Evolutionary conservation across 2,113 vertebrate species (phyloP).

Genomic region (Zosterops japonicus): DNA sequence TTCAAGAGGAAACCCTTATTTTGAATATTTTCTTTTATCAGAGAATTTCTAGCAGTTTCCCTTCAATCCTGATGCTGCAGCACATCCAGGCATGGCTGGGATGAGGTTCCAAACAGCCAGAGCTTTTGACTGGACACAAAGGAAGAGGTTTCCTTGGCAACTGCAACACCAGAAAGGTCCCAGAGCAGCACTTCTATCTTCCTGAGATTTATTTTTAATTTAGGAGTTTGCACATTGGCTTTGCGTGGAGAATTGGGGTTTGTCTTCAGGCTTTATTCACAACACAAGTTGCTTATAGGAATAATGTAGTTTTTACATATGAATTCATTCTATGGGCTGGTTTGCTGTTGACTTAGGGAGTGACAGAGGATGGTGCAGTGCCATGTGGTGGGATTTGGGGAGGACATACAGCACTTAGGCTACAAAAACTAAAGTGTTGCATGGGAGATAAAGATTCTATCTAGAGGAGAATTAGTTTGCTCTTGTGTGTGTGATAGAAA

Average conservation of each 20-base stretch:
- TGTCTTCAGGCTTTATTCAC: constrained; percentile 34
- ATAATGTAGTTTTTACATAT: neutral
- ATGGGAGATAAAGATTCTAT: neutral
- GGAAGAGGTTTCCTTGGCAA: constrained; percentile 70
- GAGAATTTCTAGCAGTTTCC: constrained; percentile 5
- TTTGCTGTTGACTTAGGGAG: neutral
- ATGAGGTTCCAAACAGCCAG: constrained; percentile 40
- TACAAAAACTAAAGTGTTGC: neutral
- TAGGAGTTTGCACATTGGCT: constrained; percentile 15
- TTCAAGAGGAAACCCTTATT: neutral
- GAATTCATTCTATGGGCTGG: neutral
- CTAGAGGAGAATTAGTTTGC: neutral
- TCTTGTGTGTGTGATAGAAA: neutral
- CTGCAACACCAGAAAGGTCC: constrained; percentile 1
- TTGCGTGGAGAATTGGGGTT: constrained; percentile 24
- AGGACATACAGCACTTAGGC: neutral
- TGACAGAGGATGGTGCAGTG: neutral
- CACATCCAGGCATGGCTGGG: constrained; percentile 24
- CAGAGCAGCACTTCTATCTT: constrained; percentile 37
- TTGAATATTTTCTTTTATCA: neutral
- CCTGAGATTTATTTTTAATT: constrained; percentile 61
- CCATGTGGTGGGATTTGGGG: neutral
- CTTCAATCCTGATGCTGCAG: constrained; percentile 1
- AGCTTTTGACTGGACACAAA: constrained; percentile 64
- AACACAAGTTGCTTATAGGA: constrained; percentile 14